These are phyloP conservation scores for Octomys mimax DNA, from an alignment of 2,797 vertebrate genomes.

Conservation along the genomic window DNA sequence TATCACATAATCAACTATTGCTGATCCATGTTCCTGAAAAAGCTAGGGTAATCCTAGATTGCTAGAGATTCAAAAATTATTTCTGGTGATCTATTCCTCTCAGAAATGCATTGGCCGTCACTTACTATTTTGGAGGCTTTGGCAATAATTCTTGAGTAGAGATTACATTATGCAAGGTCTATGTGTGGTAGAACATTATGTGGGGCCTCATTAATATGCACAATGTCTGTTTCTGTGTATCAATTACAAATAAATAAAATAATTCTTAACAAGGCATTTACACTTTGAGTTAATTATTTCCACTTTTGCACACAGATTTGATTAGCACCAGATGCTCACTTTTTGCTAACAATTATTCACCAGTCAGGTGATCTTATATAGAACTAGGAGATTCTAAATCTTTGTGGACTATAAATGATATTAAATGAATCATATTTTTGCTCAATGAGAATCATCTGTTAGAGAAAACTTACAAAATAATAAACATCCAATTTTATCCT, in stretches of 20 bases:
- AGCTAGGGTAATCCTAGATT: not conserved
- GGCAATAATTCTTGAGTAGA: not conserved
- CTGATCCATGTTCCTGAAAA: not conserved
- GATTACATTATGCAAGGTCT: not conserved
- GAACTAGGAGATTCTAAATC: conserved; percentile 29
- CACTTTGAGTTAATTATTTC: conserved; percentile 49
- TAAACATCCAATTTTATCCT: conserved; percentile 35
- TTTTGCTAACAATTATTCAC: conserved; percentile 52
- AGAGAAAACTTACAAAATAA: conserved; percentile 46
- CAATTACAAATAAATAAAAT: conserved; percentile 32
- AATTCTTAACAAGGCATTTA: conserved; percentile 31
- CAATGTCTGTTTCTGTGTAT: not conserved
- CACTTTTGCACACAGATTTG: conserved; percentile 33
- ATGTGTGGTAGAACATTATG: not conserved
- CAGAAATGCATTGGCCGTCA: not conserved
- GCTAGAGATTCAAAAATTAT: not conserved
- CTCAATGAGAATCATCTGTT: conserved; percentile 26
- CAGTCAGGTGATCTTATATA: not conserved
- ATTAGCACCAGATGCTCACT: conserved; percentile 44
- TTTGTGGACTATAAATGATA: conserved; percentile 23
- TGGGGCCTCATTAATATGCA: not conserved
- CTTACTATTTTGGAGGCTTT: not conserved
- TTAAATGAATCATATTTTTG: conserved; percentile 56
- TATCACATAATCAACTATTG: not conserved
- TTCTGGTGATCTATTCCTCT: conserved; percentile 32